Evolutionary conservation across 2,797 vertebrate species (phyloP).

Genomic region (Pangasius djambal): DNA sequence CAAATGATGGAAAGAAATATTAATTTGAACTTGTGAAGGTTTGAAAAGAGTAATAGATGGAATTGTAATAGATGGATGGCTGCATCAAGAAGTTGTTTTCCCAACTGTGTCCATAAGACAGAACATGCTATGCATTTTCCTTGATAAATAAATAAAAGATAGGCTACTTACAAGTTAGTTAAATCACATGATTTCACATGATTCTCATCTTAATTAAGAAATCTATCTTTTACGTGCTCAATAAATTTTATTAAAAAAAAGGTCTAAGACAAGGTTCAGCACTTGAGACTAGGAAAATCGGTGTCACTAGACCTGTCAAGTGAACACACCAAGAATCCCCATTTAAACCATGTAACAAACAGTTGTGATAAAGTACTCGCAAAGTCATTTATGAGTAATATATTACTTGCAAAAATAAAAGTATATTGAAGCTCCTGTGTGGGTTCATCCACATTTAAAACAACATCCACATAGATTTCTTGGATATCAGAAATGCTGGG

Average conservation of each 20-base stretch:
- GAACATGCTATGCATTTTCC: conserved; percentile 12
- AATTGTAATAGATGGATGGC: not conserved
- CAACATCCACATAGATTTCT: too few relatives aligned
- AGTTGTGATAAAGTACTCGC: not conserved
- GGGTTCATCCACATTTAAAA: too few relatives aligned
- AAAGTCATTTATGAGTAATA: not conserved
- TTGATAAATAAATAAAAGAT: not conserved
- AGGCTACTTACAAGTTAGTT: not conserved
- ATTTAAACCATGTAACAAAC: not conserved
- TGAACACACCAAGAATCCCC: not conserved
- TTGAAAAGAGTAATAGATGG: not conserved
- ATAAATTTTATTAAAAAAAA: not conserved
- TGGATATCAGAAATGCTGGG: too few relatives aligned
- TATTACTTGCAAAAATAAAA: not conserved
- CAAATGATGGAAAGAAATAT: not conserved
- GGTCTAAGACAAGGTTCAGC: not conserved
- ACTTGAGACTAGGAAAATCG: not conserved
- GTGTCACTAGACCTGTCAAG: not conserved
- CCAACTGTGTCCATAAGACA: not conserved
- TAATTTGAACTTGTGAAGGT: not conserved
- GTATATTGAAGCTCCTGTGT: not conserved
- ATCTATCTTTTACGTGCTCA: not conserved
- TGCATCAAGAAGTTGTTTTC: not conserved
- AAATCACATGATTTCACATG: not conserved
- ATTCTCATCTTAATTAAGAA: not conserved